Evolutionary conservation across 1,140 invertebrate species (phyloP).

Genomic region (Hylaeus anthracinus): DNA sequence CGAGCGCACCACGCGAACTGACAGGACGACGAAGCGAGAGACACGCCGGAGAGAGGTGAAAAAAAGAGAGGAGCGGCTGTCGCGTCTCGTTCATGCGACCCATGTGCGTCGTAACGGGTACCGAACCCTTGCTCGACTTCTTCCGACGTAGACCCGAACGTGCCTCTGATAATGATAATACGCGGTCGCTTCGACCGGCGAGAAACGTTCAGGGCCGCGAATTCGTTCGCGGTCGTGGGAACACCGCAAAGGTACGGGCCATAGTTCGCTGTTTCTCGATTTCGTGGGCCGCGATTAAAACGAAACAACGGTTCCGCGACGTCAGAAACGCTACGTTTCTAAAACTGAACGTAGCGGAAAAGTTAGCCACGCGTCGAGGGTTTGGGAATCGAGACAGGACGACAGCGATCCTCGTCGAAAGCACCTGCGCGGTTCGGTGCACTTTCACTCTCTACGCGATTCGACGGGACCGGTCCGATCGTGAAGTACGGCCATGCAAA

Average conservation of each 20-base stretch:
- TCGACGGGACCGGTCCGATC: conserved; percentile 17
- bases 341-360: no score
- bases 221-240: conserved; percentile 14
- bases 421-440: conserved; percentile 38
- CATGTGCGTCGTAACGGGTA: conserved; percentile 56
- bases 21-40: conserved; percentile 28
- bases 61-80: not conserved
- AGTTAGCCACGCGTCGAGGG: not conserved
- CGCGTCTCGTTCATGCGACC: conserved; percentile 31
- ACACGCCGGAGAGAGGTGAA: not conserved
- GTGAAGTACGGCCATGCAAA: not conserved
- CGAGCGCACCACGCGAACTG: conserved; percentile 54
- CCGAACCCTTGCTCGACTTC: conserved; percentile 28
- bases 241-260: not conserved
- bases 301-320: not conserved
- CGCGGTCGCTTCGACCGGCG: not conserved
- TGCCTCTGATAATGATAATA: conserved; percentile 10
- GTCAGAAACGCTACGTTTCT: not conserved
- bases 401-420: conserved; percentile 52
- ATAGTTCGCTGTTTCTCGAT: not conserved
- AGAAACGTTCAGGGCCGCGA: not conserved
- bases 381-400: conserved; percentile 22
- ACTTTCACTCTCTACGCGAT: conserved; percentile 63
- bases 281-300: not conserved
- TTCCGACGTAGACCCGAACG: not conserved